Base-by-base conservation (phyloP, 1,140 invertebrate species). In the Pachyrhynchus sulphureomaculatus region DNA sequence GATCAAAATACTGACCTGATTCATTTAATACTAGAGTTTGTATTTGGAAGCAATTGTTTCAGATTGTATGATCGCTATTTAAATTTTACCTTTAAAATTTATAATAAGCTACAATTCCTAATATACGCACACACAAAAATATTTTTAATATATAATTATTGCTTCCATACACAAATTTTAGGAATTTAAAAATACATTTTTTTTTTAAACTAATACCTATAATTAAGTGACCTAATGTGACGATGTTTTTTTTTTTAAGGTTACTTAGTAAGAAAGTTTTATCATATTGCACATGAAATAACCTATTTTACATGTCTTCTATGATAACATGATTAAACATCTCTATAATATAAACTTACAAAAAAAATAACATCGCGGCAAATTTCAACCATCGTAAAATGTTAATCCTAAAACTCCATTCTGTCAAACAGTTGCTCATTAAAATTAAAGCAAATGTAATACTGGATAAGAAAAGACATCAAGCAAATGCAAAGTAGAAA, bases 261-360 rank as follows among this genome's bases (percentile, higher is more conserved):
- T 29, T 29, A 29, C 26, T 37, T 53, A 29, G n/a, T 51, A 53
- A 36, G 39, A 42, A 15, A 18, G 5, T 45, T 42, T 56, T 56
- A 42, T 15, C 34, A 48, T 64, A 57, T 64, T 64, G 53, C 54
- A 54, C 49, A 51, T 41, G 23, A 57, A 54, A 59, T 45, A 49
- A 53, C 51, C 45, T 56, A 53, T 49, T 23, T 61, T 65, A 39
- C 53, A 64, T 57, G 57, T 66, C 37, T 51, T 66, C 58, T 57
- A 59, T 55, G 59, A 62, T 60, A 64, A 68, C 64, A 68, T 56
- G 49, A 33, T 42, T 72, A 68, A 72, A 65, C 64, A 65, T 68
- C 61, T 67, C 62, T 70, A 71, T 73, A 73, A 73, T 70, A 71
- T 72, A 72, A 72, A 73, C 66, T 72, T 69, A 72, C 66, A 73